phyloP scores from a whole-genome alignment of 2,888 invertebrate genomes.

The Eucera pruinosa region DNA sequence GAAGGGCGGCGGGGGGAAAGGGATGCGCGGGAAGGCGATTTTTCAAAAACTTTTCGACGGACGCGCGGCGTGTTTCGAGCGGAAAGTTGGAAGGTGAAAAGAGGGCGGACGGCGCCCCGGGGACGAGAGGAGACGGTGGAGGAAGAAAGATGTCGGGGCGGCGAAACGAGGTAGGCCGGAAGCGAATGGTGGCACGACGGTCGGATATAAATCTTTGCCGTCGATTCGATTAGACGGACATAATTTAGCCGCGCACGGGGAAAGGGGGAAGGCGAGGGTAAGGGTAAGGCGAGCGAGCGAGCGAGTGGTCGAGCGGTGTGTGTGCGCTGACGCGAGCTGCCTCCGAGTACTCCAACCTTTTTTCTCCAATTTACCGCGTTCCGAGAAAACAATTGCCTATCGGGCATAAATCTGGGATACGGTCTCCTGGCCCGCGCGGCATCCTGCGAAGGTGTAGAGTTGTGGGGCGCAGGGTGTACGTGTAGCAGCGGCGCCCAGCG shows the following conservation, averaged over 20 bases:
- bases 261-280: too few relatives aligned
- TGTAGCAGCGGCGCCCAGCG: background rate
- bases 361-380: slow-evolving; percentile 67
- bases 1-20: slow-evolving; percentile 14
- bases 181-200: slow-evolving; percentile 78
- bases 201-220: slow-evolving; percentile 78
- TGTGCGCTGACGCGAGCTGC: background rate
- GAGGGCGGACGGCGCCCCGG: too few relatives aligned
- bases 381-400: slow-evolving; percentile 77
- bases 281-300: slow-evolving; percentile 44
- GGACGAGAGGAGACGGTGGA: slow-evolving; percentile 22
- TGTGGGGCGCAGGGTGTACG: too few relatives aligned
- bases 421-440: slow-evolving; percentile 9
- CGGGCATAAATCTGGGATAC: slow-evolving; percentile 72
- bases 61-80: slow-evolving; percentile 57
- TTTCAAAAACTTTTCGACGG: slow-evolving; percentile 77
- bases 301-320: slow-evolving; percentile 17
- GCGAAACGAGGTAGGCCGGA: slow-evolving; percentile 60
- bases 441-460: background rate
- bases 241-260: slow-evolving; percentile 76
- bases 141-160: slow-evolving; percentile 2
- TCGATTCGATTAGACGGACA: slow-evolving; percentile 81
- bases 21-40: slow-evolving; percentile 64
- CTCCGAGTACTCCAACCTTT: slow-evolving; percentile 17
- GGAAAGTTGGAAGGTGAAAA: slow-evolving; percentile 45